phyloP scores from a whole-genome alignment of 2,113 vertebrate species.

The Oriolus oriolus region DNA sequence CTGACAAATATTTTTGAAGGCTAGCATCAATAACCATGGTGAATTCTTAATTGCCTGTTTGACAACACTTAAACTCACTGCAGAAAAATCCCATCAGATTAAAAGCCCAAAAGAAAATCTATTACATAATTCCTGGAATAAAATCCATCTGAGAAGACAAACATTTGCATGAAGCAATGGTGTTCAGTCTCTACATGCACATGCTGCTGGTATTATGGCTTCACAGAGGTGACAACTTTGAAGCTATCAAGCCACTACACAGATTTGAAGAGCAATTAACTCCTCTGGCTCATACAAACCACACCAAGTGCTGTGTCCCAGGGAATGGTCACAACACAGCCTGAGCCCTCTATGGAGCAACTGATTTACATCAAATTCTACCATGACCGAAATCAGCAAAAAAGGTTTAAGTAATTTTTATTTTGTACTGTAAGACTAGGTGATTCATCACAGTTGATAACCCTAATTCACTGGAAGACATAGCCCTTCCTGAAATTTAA shows the following conservation, averaged over 20 bases:
- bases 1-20: neutral
- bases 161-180: neutral
- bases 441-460: neutral
- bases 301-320: fast-evolving
- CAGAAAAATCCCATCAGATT: neutral
- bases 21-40: neutral
- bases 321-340: neutral
- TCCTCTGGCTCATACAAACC: neutral
- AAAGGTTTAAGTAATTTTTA: neutral
- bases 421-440: neutral
- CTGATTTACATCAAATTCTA: neutral
- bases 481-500: neutral
- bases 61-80: neutral
- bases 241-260: neutral
- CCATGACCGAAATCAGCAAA: neutral
- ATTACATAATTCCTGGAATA: neutral
- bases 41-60: neutral
- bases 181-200: fast-evolving
- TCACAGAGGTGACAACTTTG: neutral
- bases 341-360: neutral
- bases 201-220: neutral
- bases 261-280: neutral
- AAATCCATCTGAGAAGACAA: neutral
- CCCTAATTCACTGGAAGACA: neutral
- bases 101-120: neutral